These are phyloP conservation scores for Clinocottus analis DNA, from an alignment of 2,113 vertebrate species.

Conservation along the genomic window DNA sequence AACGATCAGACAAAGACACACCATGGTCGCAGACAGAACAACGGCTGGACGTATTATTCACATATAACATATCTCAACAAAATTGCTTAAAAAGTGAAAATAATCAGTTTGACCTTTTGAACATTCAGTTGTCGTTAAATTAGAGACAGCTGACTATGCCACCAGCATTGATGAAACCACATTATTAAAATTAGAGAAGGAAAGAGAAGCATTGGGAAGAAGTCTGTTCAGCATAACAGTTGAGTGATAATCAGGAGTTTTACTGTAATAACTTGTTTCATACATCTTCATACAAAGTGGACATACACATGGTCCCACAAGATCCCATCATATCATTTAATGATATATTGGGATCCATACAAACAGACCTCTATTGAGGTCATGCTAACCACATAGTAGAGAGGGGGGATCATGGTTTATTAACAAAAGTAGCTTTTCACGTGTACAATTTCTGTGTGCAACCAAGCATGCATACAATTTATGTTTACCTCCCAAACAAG, in stretches of 20 bases:
- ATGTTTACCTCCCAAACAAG: neutral
- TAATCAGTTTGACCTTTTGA: constrained; percentile 14
- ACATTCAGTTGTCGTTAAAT: constrained; percentile 9
- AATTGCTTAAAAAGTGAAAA: neutral
- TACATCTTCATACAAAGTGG: neutral
- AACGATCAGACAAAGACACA: neutral
- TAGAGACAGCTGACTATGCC: constrained; percentile 52
- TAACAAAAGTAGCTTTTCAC: constrained; percentile 42
- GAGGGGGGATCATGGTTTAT: neutral
- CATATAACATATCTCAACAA: neutral
- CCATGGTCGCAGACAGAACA: neutral
- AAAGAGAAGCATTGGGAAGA: neutral
- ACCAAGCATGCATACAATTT: constrained; percentile 10
- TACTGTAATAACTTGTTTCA: constrained; percentile 5
- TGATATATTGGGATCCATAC: neutral
- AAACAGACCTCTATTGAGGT: constrained; percentile 29
- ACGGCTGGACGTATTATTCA: neutral
- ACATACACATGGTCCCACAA: constrained; percentile 12
- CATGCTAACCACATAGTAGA: constrained; percentile 12
- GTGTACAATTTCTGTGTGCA: constrained; percentile 27
- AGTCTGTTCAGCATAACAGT: constrained; percentile 10
- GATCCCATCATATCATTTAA: no score
- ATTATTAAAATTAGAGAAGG: constrained; percentile 12
- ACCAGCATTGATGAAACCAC: constrained; percentile 9
- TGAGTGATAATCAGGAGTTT: constrained; percentile 6